phyloP scores from a whole-genome alignment of 2,888 invertebrate genomes.

The Oscheius sp. region DNA sequence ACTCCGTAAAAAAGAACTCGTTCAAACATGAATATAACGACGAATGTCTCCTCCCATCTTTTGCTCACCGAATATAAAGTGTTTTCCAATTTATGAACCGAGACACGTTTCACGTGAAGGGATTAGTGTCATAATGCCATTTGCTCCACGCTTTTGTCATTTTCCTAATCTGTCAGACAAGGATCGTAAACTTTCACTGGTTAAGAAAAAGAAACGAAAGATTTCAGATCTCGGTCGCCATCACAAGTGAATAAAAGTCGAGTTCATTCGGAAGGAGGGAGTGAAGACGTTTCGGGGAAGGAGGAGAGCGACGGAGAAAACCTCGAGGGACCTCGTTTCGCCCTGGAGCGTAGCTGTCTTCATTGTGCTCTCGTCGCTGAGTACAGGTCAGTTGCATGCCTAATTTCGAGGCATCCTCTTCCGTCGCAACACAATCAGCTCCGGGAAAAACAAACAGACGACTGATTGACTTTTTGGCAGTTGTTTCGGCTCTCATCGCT shows the following conservation, averaged over 20 bases:
- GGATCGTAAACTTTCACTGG: no score
- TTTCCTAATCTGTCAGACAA: no score
- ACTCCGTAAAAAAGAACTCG: no score
- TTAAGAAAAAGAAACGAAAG: no score
- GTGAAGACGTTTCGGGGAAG: conserved; percentile 29
- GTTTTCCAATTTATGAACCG: no score
- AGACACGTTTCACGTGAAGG: no score
- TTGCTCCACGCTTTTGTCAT: no score
- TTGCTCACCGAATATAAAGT: no score
- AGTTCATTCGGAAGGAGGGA: conserved; percentile 50
- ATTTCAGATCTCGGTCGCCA: conserved; percentile 27
- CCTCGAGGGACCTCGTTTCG: conserved; percentile 50
- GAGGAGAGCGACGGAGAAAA: conserved; percentile 34
- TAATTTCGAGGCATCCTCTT: not conserved
- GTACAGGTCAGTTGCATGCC: conserved; percentile 33
- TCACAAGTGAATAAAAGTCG: conserved; percentile 34
- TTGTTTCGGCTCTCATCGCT: not conserved
- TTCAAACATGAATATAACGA: no score
- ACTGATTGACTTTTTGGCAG: conserved; percentile 2
- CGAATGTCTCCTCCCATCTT: no score
- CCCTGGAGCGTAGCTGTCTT: conserved; percentile 46
- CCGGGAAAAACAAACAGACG: not conserved
- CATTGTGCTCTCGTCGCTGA: conserved; percentile 57
- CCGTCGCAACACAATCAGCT: not conserved
- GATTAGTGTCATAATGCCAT: no score